These are phyloP conservation scores for Anolis apletophallus DNA, from an alignment of 2,797 vertebrate species.

Conservation along the genomic window DNA sequence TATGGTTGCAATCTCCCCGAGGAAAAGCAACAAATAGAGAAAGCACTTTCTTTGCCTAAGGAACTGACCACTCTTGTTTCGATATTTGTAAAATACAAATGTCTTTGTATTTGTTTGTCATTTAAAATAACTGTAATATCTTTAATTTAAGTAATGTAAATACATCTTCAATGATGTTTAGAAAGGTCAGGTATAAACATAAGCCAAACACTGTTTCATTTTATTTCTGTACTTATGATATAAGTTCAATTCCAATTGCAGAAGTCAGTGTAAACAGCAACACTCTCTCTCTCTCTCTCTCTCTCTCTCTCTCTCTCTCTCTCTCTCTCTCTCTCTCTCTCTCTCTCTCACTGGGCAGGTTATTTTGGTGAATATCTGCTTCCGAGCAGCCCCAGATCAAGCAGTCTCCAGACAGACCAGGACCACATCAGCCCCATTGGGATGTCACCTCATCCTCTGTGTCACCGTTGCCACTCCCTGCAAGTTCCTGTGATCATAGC, in stretches of 20 bases:
- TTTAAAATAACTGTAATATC: not conserved
- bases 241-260: too few species aligned
- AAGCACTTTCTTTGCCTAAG: slow-evolving; percentile 23
- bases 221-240: not conserved
- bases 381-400: too few species aligned
- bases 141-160: not conserved
- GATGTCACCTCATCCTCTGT: too few species aligned
- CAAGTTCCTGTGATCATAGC: not conserved
- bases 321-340: too few species aligned
- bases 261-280: too few species aligned
- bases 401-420: too few species aligned
- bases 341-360: too few species aligned
- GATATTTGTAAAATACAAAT: not conserved
- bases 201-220: not conserved
- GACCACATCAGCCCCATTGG: too few species aligned
- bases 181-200: not conserved
- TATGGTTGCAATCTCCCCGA: slow-evolving; percentile 40
- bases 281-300: too few species aligned
- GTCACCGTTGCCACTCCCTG: too few species aligned
- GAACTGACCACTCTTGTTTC: slow-evolving; percentile 33
- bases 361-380: too few species aligned
- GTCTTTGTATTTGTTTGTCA: slow-evolving; percentile 2
- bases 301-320: too few species aligned
- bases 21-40: slow-evolving; percentile 53
- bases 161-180: not conserved